Conservation (phyloP, 2,113 vertebrate genomes). For the Campylomormyrus tamandua region DNA sequence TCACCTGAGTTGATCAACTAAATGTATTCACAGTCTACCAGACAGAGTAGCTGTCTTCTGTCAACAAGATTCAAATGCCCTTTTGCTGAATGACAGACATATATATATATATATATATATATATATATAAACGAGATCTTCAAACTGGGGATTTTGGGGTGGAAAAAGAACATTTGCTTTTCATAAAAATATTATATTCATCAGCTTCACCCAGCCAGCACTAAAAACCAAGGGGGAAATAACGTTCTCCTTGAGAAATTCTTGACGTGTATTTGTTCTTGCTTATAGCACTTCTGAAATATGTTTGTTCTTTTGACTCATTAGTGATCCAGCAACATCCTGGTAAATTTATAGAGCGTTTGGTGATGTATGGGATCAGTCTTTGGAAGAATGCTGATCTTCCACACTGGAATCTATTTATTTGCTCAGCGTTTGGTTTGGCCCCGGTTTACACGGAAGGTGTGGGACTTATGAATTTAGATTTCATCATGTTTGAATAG, state of each 20-base stretch:
- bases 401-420: background rate
- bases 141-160: background rate
- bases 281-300: background rate
- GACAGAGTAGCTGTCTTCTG: background rate
- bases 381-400: background rate
- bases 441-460: background rate
- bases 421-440: background rate
- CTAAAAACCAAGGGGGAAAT: background rate
- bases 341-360: background rate
- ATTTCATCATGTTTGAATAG: background rate
- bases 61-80: background rate
- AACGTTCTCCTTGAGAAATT: background rate
- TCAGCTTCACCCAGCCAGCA: background rate
- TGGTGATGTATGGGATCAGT: background rate
- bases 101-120: background rate
- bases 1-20: background rate
- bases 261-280: background rate
- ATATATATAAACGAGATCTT: background rate
- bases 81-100: background rate
- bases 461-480: background rate
- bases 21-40: background rate
- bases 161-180: background rate
- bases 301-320: background rate
- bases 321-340: background rate
- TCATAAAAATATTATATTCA: slow-evolving; percentile 6